Evolutionary conservation across 2,797 vertebrate species (phyloP).

Genomic region (Sebastes variabilis): DNA sequence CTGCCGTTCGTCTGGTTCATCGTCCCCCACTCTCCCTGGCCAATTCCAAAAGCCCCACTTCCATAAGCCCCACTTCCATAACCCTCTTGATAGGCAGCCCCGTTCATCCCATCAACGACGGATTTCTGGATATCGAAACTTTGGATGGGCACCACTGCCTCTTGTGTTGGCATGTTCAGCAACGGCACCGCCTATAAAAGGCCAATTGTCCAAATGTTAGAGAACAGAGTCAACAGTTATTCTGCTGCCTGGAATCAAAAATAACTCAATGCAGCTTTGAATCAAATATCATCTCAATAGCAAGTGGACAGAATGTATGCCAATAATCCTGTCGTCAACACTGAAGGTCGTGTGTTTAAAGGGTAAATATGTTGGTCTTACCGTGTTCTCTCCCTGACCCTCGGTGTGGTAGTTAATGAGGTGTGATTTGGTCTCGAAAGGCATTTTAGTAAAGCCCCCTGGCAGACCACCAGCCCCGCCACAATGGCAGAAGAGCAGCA

Average conservation of each 20-base stretch:
- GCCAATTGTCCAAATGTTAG: not conserved
- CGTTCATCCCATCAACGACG: not conserved
- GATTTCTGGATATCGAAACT: no score
- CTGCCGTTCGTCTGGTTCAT: not conserved
- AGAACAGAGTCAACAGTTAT: not conserved
- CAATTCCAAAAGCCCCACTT: not conserved
- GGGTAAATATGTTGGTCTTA: constrained; percentile 43
- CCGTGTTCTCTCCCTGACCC: constrained; percentile 89
- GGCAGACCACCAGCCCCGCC: constrained; percentile 67
- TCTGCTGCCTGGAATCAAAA: not conserved
- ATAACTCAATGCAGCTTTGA: not conserved
- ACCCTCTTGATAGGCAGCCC: fast-evolving
- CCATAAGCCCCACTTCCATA: not conserved
- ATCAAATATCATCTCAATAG: no score
- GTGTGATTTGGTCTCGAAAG: constrained; percentile 83
- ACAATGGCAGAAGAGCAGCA: constrained; percentile 86
- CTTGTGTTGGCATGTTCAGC: constrained; percentile 1
- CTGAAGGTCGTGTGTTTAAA: not conserved
- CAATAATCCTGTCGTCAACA: not conserved
- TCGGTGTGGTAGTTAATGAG: constrained; percentile 89
- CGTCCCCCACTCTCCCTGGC: not conserved
- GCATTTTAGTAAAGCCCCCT: constrained; percentile 78
- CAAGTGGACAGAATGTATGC: no score
- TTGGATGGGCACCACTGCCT: not conserved
- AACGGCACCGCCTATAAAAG: constrained; percentile 61